Percentiles rank a stretch among this genome's conserved stretches.
Evolutionary conservation across 2,113 vertebrate genomes (phyloP).

Genomic region (Ceyx melanurus): DNA sequence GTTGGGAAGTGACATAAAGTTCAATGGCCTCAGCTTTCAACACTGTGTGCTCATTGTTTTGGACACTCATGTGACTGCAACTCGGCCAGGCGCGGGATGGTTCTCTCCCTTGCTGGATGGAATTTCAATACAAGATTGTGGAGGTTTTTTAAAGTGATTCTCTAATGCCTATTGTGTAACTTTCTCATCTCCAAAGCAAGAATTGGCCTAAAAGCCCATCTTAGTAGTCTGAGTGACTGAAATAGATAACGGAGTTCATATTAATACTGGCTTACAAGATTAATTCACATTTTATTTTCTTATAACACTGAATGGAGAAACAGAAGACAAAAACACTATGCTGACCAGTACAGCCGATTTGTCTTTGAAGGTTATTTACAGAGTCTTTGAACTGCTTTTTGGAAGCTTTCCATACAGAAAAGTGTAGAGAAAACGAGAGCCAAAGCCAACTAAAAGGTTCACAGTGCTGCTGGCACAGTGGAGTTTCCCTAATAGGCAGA

Average conservation of each 20-base stretch:
- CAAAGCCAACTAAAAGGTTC: background rate
- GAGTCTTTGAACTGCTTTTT: background rate
- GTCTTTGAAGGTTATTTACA: background rate
- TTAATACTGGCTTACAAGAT: background rate
- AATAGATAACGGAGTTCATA: background rate
- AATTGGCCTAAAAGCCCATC: slow-evolving; percentile 1
- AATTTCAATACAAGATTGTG: slow-evolving; percentile 52
- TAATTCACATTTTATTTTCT: slow-evolving; percentile 3
- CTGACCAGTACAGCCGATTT: background rate
- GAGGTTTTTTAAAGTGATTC: slow-evolving; percentile 23
- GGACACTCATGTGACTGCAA: background rate
- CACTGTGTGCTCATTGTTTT: slow-evolving; percentile 56
- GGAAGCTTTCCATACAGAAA: background rate
- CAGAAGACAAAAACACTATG: background rate
- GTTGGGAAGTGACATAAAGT: slow-evolving; percentile 68
- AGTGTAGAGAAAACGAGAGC: background rate
- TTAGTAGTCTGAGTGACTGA: background rate
- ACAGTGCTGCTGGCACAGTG: accelerated
- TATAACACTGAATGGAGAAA: background rate
- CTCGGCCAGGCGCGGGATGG: background rate
- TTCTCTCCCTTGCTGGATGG: slow-evolving; percentile 13
- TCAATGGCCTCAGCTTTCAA: slow-evolving; percentile 63
- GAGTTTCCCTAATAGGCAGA: background rate
- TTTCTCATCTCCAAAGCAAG: background rate
- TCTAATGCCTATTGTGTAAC: slow-evolving; percentile 33